phyloP scores from a whole-genome alignment of 2,113 vertebrate species.

The Pterocles gutturalis region DNA sequence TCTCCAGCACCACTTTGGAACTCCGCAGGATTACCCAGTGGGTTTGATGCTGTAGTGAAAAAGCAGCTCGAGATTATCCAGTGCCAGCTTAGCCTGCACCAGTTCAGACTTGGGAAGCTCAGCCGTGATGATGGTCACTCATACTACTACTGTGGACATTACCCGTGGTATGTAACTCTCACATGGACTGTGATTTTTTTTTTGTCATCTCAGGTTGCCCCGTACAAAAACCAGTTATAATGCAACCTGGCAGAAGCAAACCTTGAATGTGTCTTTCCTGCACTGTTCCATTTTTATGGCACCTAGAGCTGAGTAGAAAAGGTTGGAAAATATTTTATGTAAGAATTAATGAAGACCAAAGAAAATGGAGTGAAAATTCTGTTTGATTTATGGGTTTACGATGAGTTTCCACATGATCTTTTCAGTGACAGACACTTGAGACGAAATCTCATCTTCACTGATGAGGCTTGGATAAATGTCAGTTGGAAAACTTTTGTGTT shows the following conservation, averaged over 20 bases:
- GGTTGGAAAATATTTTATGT: not conserved
- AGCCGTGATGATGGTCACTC: not conserved
- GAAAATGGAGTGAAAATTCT: not conserved
- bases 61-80: not conserved
- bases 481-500: conserved; percentile 13
- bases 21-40: not conserved
- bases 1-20: not conserved
- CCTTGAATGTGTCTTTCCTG: not conserved
- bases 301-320: not conserved
- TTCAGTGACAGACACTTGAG: not conserved
- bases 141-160: fast-evolving
- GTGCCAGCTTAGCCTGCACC: not conserved
- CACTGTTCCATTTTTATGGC: not conserved
- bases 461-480: not conserved
- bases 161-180: not conserved
- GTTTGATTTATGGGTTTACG: not conserved
- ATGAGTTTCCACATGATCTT: not conserved
- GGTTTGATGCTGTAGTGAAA: not conserved
- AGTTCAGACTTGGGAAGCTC: not conserved
- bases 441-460: not conserved
- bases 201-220: not conserved
- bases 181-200: fast-evolving
- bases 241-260: not conserved
- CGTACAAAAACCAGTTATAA: not conserved
- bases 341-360: not conserved